Base-by-base conservation (phyloP, 2,113 vertebrate genomes). In the Gallinago media region DNA sequence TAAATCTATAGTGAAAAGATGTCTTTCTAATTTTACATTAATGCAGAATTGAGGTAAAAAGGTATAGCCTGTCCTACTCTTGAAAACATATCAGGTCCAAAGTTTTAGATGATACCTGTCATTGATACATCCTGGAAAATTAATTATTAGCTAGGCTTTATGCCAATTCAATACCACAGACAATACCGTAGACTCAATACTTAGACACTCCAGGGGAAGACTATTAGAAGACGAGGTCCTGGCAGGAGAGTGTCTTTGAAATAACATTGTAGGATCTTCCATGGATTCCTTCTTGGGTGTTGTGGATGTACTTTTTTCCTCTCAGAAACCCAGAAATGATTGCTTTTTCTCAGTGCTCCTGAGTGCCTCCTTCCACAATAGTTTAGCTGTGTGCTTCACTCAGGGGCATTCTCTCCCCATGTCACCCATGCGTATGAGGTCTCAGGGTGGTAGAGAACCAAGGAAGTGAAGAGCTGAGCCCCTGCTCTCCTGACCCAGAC, bases 281-380 rank as follows among this genome's bases (percentile, higher is more conserved):
- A n/a, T 2, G 5, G 3, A 73, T 87, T 93, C 16, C 29, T 77
- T 75, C 22, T 56, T 11, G 31, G 11, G 32, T 27, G 4, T 1
- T 42, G 31, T 13, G 31, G 58, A 75, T 11, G 14, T 9, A 16
- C 31, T 32, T 81, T 65, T 46, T 88, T 18, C 12, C 34, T 22
- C 13, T 61, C 49, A 73, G 54, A 61, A 85, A 85, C 15, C 2
- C 1, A 5, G 71, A 78, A 94, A 52, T 52, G 3, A 2, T 3
- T 54, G 8, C 1, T 62, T 89, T 74, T 63, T 7, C 11, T 82
- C 29, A 22, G 21, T 31, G 16, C 2, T 61, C 5, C 14, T 1
- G 2, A 23, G 2, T 31, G 40, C 25, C 16, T 75, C 52, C 8
- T 52, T 46, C 67, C 21, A 21, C 0, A 0, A 29, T 14, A 52